Base-by-base conservation (phyloP, 2,888 invertebrate species). In the Dugesia japonica region DNA sequence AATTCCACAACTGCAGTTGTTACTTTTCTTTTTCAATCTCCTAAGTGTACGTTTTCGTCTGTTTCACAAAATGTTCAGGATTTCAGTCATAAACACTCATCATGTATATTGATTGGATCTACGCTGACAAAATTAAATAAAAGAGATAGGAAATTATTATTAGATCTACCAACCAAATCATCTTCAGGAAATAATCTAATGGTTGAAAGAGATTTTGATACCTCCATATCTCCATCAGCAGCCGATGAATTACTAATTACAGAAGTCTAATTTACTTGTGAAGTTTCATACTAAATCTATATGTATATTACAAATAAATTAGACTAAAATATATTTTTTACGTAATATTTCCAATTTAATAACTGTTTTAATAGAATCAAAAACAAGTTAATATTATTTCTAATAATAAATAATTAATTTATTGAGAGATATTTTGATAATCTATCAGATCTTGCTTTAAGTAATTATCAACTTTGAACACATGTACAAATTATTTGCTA, bases 151-250 rank as follows among this genome's bases (percentile, higher is more conserved):
- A 56, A 56, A 23, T n/a, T 20, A n/a, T n/a, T 56, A 56, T 23
- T 56, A 20, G 56, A 56, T 7, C 56, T 56, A 9, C 56, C 56
- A 20, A 56, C n/a, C 17, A 56, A 56, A 56, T 56, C 56, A 23
- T 56, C 56, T 56, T 7, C 56, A 23, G 56, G 56, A 23, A 56
- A 56, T 56, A 56, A 56, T 56, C 23, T 56, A 4, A 56, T 56
- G 56, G 56, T 56, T 56, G 56, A 56, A 56, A 56, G 56, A n/a
- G 56, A 56, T 56, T 56, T 56, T 23, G 56, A 56, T 56, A 56
- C 56, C 20, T 56, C 56, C n/a, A 56, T 56, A 4, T 56, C 56
- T 20, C 56, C 56, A n/a, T 56, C 56, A n/a, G 56, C 56, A 56
- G 56, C 56, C 4, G 56, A 56, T 20, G 56, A 56, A n/a, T n/a